Percentiles rank a stretch among this genome's conserved stretches.
Evolutionary conservation across 2,113 vertebrate genomes (phyloP).

Genomic region (Tragulus kanchil): DNA sequence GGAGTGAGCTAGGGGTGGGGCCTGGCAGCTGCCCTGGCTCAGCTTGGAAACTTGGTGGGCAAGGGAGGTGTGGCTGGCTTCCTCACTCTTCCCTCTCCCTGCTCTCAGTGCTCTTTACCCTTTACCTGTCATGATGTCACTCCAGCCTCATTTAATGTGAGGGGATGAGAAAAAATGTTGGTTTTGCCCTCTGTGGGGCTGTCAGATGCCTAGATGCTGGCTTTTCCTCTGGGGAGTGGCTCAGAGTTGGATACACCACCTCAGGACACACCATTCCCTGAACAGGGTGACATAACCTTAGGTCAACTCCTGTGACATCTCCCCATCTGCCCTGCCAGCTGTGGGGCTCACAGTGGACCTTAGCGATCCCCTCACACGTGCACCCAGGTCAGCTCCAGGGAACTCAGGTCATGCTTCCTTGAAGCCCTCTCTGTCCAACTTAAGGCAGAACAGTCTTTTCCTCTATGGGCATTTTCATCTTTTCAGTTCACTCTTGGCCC

Average conservation of each 20-base stretch:
- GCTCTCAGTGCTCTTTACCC: background rate
- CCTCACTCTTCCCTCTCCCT: background rate
- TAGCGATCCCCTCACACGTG: background rate
- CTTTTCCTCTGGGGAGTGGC: background rate
- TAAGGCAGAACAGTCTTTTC: background rate
- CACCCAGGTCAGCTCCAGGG: background rate
- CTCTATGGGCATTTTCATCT: background rate
- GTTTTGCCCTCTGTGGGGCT: background rate
- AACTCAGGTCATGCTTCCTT: background rate
- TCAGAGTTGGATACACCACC: background rate
- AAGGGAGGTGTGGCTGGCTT: background rate
- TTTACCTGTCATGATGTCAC: background rate
- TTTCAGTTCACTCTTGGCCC: background rate
- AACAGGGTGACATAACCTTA: background rate
- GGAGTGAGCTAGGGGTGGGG: too few species aligned
- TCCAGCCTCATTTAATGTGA: background rate
- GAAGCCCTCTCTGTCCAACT: background rate
- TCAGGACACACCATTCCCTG: background rate
- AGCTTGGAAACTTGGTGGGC: background rate
- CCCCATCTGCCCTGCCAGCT: rapidly evolving
- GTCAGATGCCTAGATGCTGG: background rate
- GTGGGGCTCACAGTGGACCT: background rate
- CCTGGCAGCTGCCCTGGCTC: background rate
- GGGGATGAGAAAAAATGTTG: background rate
- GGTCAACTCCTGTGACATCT: too few species aligned